phyloP scores from a whole-genome alignment of 2,797 vertebrate species.

The Melopsittacus undulatus region DNA sequence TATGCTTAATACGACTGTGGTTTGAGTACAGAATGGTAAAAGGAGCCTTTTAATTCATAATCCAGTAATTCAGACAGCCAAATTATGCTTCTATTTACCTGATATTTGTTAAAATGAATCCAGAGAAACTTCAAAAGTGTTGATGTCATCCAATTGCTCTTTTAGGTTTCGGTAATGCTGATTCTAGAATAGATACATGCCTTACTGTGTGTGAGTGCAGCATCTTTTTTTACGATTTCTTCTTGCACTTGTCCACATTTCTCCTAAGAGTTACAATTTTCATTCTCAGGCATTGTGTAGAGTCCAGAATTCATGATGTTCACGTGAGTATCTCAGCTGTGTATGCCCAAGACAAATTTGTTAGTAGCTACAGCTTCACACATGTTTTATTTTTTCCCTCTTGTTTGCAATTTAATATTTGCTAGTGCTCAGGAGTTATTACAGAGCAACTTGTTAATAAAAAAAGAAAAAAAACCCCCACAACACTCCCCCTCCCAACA shows the following conservation, averaged over 20 bases:
- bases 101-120: slow-evolving; percentile 46
- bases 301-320: background rate
- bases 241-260: slow-evolving; percentile 15
- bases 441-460: background rate
- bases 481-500: background rate
- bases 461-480: background rate
- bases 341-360: background rate
- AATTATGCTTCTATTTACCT: slow-evolving; percentile 59
- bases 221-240: slow-evolving; percentile 29
- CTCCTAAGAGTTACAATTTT: background rate
- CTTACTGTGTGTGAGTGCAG: background rate
- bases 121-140: background rate
- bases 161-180: slow-evolving; percentile 42
- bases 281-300: background rate
- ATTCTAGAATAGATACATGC: background rate
- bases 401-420: slow-evolving; percentile 7
- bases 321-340: background rate
- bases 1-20: slow-evolving; percentile 24
- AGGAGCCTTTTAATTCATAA: slow-evolving; percentile 52
- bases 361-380: background rate
- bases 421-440: background rate
- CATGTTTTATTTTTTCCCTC: background rate
- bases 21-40: slow-evolving; percentile 45
- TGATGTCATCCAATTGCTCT: background rate
- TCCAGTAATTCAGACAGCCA: slow-evolving; percentile 55